Conservation (phyloP, 2,888 invertebrate genomes). For the Lasiommata megera region DNA sequence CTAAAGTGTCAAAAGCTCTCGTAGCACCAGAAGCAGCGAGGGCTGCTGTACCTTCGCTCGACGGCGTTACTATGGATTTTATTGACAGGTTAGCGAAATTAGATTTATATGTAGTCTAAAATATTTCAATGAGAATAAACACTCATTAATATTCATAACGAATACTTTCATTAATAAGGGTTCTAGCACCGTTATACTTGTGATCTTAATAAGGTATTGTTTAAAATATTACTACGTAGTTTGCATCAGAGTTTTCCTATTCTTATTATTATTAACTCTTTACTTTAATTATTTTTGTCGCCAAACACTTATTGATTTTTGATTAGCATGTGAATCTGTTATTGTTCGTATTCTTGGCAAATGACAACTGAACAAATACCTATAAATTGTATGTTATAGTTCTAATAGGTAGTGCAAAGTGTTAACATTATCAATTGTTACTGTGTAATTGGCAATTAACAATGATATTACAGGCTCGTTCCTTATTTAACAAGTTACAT, state of each 20-base stretch:
- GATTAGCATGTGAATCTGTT: background rate
- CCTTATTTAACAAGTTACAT: background rate
- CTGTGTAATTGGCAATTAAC: background rate
- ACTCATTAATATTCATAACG: too few species aligned
- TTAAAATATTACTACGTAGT: too few species aligned
- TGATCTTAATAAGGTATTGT: too few species aligned
- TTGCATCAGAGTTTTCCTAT: too few species aligned
- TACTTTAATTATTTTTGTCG: background rate
- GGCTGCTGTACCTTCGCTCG: conserved; percentile 87
- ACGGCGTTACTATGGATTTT: conserved; percentile 89
- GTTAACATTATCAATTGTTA: background rate
- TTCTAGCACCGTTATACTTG: background rate
- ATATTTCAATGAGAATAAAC: background rate
- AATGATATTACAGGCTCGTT: background rate
- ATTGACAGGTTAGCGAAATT: conserved; percentile 79
- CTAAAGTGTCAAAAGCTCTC: conserved; percentile 91
- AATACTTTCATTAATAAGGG: too few species aligned
- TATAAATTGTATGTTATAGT: background rate
- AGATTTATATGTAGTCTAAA: background rate
- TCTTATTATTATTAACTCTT: too few species aligned
- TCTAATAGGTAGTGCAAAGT: background rate
- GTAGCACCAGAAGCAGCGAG: conserved; percentile 89
- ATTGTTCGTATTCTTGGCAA: background rate
- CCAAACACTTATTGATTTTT: background rate
- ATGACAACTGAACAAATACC: background rate